phyloP scores from a whole-genome alignment of 2,797 vertebrate species.

The Ctenopoma kingsleyae region DNA sequence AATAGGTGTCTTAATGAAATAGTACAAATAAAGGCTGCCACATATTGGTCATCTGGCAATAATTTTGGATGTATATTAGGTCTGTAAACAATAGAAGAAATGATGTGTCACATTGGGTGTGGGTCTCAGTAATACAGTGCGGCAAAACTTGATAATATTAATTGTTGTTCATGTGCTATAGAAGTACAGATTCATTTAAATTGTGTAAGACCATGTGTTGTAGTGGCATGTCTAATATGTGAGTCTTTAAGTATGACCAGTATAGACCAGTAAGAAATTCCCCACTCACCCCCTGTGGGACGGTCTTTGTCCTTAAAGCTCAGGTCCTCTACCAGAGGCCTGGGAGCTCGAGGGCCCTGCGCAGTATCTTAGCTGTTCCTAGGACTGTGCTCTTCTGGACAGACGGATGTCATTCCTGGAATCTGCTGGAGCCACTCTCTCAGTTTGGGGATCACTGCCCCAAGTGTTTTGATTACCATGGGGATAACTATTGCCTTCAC shows the following conservation, averaged over 20 bases:
- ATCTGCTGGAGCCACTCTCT: no score
- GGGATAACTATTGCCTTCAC: no score
- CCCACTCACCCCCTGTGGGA: no score
- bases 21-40: slow-evolving; percentile 28
- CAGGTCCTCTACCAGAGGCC: no score
- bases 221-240: slow-evolving; percentile 26
- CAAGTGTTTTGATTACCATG: no score
- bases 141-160: slow-evolving; percentile 57
- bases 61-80: slow-evolving; percentile 22
- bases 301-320: no score
- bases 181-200: slow-evolving; percentile 48
- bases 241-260: slow-evolving; percentile 33
- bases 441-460: no score
- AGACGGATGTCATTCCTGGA: no score
- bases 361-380: no score
- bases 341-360: no score
- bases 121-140: slow-evolving; percentile 49
- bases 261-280: neutral
- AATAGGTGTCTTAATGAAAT: slow-evolving; percentile 56
- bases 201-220: slow-evolving; percentile 25
- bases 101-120: slow-evolving; percentile 47
- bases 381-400: no score
- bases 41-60: slow-evolving; percentile 57
- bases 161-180: slow-evolving; percentile 55
- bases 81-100: slow-evolving; percentile 67